Percentiles rank a stretch among this genome's conserved stretches.
These are phyloP conservation scores for Zygogramma bicolorata DNA, from an alignment of 2,888 invertebrate genomes.

Conservation along the genomic window DNA sequence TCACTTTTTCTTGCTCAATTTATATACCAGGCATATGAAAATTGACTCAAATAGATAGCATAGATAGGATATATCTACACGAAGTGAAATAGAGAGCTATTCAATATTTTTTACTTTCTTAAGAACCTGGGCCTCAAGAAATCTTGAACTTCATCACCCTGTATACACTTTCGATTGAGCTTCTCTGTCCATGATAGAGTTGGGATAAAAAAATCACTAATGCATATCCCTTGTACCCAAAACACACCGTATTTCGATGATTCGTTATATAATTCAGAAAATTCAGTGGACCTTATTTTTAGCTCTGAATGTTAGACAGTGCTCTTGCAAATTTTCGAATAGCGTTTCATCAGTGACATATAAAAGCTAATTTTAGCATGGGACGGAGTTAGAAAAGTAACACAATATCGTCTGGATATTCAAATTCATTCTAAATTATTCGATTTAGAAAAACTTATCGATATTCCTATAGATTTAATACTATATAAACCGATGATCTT, in stretches of 20 bases:
- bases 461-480: not conserved
- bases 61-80: too few relatives aligned
- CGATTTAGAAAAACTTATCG: not conserved
- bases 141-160: too few relatives aligned
- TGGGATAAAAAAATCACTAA: not conserved
- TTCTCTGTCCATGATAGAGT: not conserved
- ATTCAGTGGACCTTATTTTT: conserved; percentile 41
- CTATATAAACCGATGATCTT: too few relatives aligned
- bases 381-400: conserved; percentile 2
- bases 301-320: conserved; percentile 28
- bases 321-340: conserved; percentile 53
- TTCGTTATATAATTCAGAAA: conserved; percentile 37
- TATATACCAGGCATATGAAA: too few relatives aligned
- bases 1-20: too few relatives aligned
- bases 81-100: too few relatives aligned
- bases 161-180: too few relatives aligned
- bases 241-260: conserved; percentile 10
- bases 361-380: conserved; percentile 51
- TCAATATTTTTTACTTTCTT: too few relatives aligned
- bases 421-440: not conserved
- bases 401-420: conserved; percentile 10
- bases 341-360: conserved; percentile 54
- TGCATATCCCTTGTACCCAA: not conserved
- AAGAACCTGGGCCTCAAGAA: too few relatives aligned
- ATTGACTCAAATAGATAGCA: too few relatives aligned